These are phyloP conservation scores for Cyanistes caeruleus DNA, from an alignment of 2,113 vertebrate species.

Conservation along the genomic window DNA sequence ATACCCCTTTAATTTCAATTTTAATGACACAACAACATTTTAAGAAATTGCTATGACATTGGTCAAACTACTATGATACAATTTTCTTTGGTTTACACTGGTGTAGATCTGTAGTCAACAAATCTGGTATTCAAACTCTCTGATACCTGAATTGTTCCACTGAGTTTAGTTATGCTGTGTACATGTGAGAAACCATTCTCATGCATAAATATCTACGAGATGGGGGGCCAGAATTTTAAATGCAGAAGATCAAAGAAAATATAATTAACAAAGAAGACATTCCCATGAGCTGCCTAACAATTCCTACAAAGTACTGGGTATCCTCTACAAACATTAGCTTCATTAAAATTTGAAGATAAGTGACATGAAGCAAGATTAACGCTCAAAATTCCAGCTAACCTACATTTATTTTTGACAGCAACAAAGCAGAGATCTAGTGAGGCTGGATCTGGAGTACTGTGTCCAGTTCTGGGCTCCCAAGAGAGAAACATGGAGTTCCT, in stretches of 20 bases:
- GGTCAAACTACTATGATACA: not conserved
- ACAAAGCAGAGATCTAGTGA: not conserved
- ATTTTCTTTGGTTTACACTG: not conserved
- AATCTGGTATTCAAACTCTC: not conserved
- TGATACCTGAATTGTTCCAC: not conserved
- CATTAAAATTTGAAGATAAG: not conserved
- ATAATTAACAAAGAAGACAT: constrained; percentile 13
- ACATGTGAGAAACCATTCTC: not conserved
- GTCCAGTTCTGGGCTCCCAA: not conserved
- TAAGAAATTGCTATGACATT: not conserved
- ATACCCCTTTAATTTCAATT: not conserved
- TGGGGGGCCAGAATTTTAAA: not conserved
- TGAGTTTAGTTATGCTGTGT: not conserved
- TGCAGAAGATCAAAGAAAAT: constrained; percentile 18
- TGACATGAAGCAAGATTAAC: not conserved
- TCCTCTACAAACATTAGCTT: not conserved
- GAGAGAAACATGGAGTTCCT: not conserved
- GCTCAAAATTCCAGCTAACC: not conserved
- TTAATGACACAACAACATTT: not conserved
- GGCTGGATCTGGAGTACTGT: not conserved
- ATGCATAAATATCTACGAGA: not conserved
- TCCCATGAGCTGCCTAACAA: constrained; percentile 21
- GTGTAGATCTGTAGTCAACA: not conserved
- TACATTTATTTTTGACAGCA: not conserved
- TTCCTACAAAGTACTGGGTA: not conserved